Evolutionary conservation across 2,797 vertebrate genomes (phyloP), one percentile per base, ranked within the genome.

Genomic region (Chiroxiphia lanceolata): DNA sequence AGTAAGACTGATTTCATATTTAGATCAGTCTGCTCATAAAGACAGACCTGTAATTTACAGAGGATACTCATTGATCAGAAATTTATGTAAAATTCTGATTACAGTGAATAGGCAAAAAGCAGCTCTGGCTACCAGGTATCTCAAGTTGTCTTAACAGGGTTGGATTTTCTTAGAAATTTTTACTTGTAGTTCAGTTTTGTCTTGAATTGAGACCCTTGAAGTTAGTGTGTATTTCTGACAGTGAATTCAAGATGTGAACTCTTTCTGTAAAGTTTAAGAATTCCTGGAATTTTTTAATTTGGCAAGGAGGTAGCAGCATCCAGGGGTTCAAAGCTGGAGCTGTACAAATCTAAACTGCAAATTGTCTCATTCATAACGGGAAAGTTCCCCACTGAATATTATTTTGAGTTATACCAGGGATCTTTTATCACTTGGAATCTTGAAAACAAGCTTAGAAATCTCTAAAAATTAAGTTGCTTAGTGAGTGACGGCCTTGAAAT

Each of bases 341-440:
- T 85, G 6, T 60, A 19, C 57, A 74, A 25, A 45, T 44, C 51
- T 65, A 34, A 69, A n/a, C 13, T 87, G 76, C 11, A 91, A 74
- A 50, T 33, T 1, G 2, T 2, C 0, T n/a, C 0, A 61, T 54
- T 65, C 83, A 14, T 83, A 38, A 18, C 18, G 33, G 50, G 25
- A 25, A 6, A 19, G 1, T 63, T 75, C 51, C 76, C 59, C 65
- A 15, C 56, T 83, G 51, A 47, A 50, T 44, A 13, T 47, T 15
- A 16, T 50, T 13, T 7, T 2, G 8, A 70, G n/a, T 70, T 70
- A n/a, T 33, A 36, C 33, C 33, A 36, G 18, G 48, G 9, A 69
- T 59, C 34, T 68, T 71, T 10, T 50, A 10, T 44, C n/a, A 29
- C 13, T 31, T 44, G 20, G 3, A 71, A 31, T 34, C 38, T n/a